phyloP scores from a whole-genome alignment of 2,888 invertebrate species.

The Rhodophaea formosa region DNA sequence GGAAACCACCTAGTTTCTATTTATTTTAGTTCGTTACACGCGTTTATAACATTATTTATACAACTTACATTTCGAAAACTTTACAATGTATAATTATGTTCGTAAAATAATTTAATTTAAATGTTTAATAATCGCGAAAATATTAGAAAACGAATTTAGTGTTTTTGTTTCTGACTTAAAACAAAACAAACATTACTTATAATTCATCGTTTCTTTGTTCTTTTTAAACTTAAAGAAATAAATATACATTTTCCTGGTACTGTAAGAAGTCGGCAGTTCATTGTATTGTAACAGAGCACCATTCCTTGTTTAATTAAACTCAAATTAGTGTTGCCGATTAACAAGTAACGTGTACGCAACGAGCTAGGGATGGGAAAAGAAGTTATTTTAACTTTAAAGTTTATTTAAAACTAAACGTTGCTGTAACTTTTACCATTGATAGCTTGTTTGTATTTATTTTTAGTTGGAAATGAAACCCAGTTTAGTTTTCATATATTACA shows the following conservation, averaged over 20 bases:
- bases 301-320: slow-evolving; percentile 60
- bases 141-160: too few relatives aligned
- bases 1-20: too few relatives aligned
- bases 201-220: too few relatives aligned
- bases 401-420: background rate
- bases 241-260: background rate
- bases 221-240: too few relatives aligned
- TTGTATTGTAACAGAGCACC: slow-evolving; percentile 10
- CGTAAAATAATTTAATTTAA: too few relatives aligned
- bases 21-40: too few relatives aligned
- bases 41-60: too few relatives aligned
- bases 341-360: slow-evolving; percentile 38
- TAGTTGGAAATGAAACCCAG: slow-evolving; percentile 3
- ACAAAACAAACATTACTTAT: too few relatives aligned
- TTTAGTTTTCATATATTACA: slow-evolving; percentile 5
- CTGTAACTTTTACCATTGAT: background rate
- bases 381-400: slow-evolving; percentile 1
- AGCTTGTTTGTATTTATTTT: background rate
- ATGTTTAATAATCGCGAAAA: too few relatives aligned
- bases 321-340: slow-evolving; percentile 61
- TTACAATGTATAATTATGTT: too few relatives aligned
- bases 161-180: too few relatives aligned
- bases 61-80: too few relatives aligned
- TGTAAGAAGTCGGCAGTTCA: slow-evolving; percentile 5
- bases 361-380: slow-evolving; percentile 21